Conservation (phyloP, 2,113 vertebrate genomes). For the Dicerorhinus sumatrensis region DNA sequence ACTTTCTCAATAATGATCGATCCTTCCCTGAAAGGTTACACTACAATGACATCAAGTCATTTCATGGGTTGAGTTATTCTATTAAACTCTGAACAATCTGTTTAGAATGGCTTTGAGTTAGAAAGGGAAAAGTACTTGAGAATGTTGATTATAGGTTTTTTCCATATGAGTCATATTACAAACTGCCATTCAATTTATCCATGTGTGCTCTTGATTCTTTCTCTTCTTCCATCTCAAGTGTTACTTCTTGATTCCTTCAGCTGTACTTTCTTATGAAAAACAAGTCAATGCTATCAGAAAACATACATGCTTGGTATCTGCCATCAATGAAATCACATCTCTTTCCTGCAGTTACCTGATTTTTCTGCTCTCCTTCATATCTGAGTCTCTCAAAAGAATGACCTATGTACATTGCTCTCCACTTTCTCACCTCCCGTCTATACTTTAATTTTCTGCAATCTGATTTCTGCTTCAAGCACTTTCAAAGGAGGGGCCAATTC, state of each 20-base stretch:
- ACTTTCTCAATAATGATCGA: constrained; percentile 17
- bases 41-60: constrained; percentile 17
- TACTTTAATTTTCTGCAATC: background rate
- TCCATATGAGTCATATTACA: constrained; percentile 30
- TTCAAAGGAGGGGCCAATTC: background rate
- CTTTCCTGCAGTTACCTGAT: background rate
- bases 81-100: constrained; percentile 36
- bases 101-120: constrained; percentile 47
- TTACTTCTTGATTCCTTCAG: background rate
- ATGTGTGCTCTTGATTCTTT: background rate
- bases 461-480: background rate
- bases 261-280: background rate
- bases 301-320: background rate
- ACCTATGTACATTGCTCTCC: background rate
- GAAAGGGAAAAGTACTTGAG: background rate
- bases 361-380: background rate
- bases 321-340: background rate
- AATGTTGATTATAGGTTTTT: constrained; percentile 22
- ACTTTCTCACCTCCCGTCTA: background rate
- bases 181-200: background rate
- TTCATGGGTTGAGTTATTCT: constrained; percentile 40
- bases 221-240: background rate
- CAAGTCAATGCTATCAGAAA: background rate
- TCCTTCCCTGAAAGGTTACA: background rate
- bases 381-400: constrained; percentile 26